phyloP scores from a whole-genome alignment of 2,797 vertebrate species.

The Peromyscus melanophrys region DNA sequence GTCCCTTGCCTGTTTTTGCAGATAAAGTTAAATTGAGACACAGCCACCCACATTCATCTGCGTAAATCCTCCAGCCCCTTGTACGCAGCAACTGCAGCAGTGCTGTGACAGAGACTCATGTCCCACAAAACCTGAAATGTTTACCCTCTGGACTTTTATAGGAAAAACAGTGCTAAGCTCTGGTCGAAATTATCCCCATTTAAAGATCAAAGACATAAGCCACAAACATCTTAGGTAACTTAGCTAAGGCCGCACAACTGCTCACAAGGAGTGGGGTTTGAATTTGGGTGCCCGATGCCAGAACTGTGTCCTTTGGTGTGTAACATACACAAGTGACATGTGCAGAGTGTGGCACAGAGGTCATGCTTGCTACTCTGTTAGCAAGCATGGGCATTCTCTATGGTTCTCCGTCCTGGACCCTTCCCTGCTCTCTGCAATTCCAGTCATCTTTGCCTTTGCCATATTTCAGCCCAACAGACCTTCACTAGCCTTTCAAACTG shows the following conservation, averaged over 20 bases:
- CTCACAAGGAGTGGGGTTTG: neutral
- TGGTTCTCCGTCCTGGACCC: neutral
- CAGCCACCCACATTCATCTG: neutral
- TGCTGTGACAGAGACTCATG: neutral
- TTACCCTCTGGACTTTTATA: neutral
- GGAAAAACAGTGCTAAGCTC: neutral
- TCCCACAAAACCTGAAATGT: constrained; percentile 23
- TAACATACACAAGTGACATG: too few species aligned
- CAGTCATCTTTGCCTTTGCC: neutral
- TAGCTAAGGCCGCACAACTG: neutral
- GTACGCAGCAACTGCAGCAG: neutral
- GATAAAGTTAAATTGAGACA: constrained; percentile 30
- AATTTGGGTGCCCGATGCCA: neutral
- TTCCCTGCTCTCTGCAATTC: neutral
- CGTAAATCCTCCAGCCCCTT: neutral
- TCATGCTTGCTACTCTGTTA: neutral
- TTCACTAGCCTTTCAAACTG: neutral
- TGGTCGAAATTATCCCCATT: constrained; percentile 33
- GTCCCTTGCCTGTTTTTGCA: neutral
- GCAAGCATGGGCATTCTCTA: neutral
- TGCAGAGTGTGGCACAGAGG: neutral
- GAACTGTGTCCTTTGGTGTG: neutral
- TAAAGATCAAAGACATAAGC: constrained; percentile 48
- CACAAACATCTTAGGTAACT: neutral
- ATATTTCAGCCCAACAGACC: constrained; percentile 14